A percentile compares a stretch with the other conserved stretches of the same genome.
Conservation (phyloP, 1,140 invertebrate genomes). For the Nephotettix cincticeps region DNA sequence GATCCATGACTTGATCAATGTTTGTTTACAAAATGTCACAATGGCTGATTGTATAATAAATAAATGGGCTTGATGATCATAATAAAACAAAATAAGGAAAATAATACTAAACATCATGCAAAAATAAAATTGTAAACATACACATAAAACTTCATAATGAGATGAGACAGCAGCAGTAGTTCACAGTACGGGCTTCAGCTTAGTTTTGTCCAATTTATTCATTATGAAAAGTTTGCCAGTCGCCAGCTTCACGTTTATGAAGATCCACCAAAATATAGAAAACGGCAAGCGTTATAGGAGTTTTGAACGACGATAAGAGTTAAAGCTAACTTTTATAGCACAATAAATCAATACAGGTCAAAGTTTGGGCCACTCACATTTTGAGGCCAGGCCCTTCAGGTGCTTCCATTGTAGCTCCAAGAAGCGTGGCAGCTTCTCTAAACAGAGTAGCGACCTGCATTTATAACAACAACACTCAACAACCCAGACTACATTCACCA, state of each 20-base stretch:
- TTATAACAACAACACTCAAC: constrained; percentile 32
- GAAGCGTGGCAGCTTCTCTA: constrained; percentile 64
- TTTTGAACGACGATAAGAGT: background rate
- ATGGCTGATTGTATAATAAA: background rate
- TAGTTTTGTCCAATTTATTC: too few species aligned
- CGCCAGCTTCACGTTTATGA: background rate
- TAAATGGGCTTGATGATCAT: too few species aligned
- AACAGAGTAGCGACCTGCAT: constrained; percentile 72
- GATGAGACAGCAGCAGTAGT: background rate
- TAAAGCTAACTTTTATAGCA: constrained; percentile 10
- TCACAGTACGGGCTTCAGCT: too few species aligned
- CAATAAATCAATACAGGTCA: constrained; percentile 15
- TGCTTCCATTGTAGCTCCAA: constrained; percentile 57
- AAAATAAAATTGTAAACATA: constrained; percentile 5
- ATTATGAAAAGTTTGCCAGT: background rate
- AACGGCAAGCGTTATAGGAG: background rate
- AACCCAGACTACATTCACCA: constrained; percentile 1
- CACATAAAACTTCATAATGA: constrained; percentile 16
- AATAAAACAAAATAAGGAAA: background rate
- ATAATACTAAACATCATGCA: constrained; percentile 4
- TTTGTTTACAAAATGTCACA: constrained; percentile 19
- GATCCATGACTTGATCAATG: background rate
- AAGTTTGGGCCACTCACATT: constrained; percentile 37
- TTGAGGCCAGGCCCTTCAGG: constrained; percentile 38
- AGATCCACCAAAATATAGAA: background rate